Evolutionary conservation across 2,797 vertebrate species (phyloP).

Genomic region (Heterohyrax brucei): DNA sequence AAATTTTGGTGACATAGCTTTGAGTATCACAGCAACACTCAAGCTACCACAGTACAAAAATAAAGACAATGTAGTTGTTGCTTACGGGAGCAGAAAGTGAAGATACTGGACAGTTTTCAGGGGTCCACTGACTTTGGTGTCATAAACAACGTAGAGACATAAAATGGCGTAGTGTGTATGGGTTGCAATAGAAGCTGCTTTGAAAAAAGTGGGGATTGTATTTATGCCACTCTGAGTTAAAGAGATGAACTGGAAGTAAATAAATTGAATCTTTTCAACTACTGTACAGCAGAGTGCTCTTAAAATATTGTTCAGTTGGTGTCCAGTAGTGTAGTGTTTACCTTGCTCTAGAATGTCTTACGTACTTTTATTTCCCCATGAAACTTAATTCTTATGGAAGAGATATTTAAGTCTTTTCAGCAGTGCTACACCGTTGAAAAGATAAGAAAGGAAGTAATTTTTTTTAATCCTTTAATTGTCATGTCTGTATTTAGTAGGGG

Average conservation of each 20-base stretch:
- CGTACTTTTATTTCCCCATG: slow-evolving; percentile 9
- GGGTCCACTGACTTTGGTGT: slow-evolving; percentile 26
- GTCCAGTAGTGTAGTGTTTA: neutral
- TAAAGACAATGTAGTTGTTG: slow-evolving; percentile 47
- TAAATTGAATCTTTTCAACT: neutral
- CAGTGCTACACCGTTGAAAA: slow-evolving; percentile 31
- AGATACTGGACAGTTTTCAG: neutral
- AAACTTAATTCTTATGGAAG: slow-evolving; percentile 24
- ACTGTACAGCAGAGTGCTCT: neutral
- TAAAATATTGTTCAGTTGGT: neutral
- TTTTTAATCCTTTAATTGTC: neutral
- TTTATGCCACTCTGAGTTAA: neutral
- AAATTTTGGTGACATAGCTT: too few species aligned
- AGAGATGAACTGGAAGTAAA: slow-evolving; percentile 14
- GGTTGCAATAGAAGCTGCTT: neutral
- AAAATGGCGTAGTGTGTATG: neutral
- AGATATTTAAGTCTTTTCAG: slow-evolving; percentile 57
- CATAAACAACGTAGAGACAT: neutral
- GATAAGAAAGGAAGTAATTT: slow-evolving; percentile 13
- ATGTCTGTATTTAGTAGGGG: slow-evolving; percentile 27
- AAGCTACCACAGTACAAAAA: too few species aligned
- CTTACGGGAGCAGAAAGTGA: slow-evolving; percentile 3
- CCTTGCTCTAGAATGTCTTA: slow-evolving; percentile 33
- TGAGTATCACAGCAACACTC: too few species aligned
- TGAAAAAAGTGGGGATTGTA: neutral